A percentile compares a stretch with the other conserved stretches of the same genome.
phyloP scores from a whole-genome alignment of 2,888 invertebrate species.

The Conomelus anceps region DNA sequence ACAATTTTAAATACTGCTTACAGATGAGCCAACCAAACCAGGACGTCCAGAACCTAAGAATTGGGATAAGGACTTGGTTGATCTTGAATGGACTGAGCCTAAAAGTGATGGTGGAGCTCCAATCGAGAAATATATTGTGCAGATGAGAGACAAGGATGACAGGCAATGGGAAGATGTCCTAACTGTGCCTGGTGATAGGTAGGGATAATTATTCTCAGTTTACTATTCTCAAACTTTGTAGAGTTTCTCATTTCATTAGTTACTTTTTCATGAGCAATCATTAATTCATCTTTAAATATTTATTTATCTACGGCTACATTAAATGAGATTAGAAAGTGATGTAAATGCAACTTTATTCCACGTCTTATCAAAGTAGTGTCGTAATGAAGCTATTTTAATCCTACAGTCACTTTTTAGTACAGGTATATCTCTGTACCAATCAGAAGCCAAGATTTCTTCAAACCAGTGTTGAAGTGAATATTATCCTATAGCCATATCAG shows the following conservation, averaged over 20 bases:
- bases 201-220: background rate
- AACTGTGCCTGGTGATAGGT: slow-evolving; percentile 62
- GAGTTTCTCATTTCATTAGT: background rate
- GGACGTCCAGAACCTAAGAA: slow-evolving; percentile 82
- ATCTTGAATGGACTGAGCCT: slow-evolving; percentile 89
- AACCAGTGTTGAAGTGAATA: too few species aligned
- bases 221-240: background rate
- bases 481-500: too few species aligned
- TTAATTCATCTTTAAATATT: too few species aligned
- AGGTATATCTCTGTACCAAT: too few species aligned
- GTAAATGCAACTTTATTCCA: too few species aligned
- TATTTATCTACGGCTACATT: too few species aligned
- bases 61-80: slow-evolving; percentile 95
- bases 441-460: too few species aligned
- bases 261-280: background rate
- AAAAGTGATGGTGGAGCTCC: slow-evolving; percentile 92
- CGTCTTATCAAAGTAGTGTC: too few species aligned
- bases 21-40: slow-evolving; percentile 87
- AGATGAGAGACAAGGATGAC: slow-evolving; percentile 87
- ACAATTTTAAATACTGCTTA: slow-evolving; percentile 29
- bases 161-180: slow-evolving; percentile 78
- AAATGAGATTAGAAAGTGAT: too few species aligned
- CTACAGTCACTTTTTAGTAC: too few species aligned
- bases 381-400: too few species aligned
- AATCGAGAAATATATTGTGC: slow-evolving; percentile 89